Evolutionary conservation across 2,888 invertebrate genomes (phyloP).

Genomic region (Drosophila anomalipes): DNA sequence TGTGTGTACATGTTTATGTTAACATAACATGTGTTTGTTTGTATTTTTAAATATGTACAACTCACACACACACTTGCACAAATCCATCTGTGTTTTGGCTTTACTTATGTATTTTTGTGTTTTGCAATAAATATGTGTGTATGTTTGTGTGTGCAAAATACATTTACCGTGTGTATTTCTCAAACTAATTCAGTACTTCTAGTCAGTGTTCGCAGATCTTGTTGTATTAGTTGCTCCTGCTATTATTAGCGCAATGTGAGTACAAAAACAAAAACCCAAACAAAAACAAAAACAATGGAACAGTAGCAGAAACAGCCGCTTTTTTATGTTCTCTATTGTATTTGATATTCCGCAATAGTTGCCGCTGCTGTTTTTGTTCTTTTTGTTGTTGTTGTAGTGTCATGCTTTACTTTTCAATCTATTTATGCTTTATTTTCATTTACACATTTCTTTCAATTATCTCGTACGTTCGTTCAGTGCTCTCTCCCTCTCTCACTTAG

Average conservation of each 20-base stretch:
- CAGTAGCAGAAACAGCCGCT: constrained; percentile 5
- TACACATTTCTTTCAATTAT: constrained; percentile 53
- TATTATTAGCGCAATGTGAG: constrained; percentile 75
- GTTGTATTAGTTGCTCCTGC: constrained; percentile 60
- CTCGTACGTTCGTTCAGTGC: constrained; percentile 29
- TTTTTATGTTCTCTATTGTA: constrained; percentile 39
- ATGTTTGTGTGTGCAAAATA: constrained; percentile 8
- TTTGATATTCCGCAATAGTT: constrained; percentile 48
- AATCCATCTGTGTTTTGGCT: neutral
- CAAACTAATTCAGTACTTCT: constrained; percentile 61
- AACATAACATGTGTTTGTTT: neutral
- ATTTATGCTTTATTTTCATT: constrained; percentile 70
- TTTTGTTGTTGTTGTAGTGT: constrained; percentile 31
- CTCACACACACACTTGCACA: constrained; percentile 5
- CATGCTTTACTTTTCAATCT: constrained; percentile 64
- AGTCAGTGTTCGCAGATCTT: constrained; percentile 38
- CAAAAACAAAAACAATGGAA: constrained; percentile 5
- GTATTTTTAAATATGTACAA: constrained; percentile 35
- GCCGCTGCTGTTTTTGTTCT: constrained; percentile 22
- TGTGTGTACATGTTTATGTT: constrained; percentile 7
- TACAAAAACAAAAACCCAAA: constrained; percentile 39
- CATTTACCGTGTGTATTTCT: constrained; percentile 28
- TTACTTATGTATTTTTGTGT: constrained; percentile 21
- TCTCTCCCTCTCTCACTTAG: constrained; percentile 14
- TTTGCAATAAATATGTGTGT: constrained; percentile 16